Conservation (phyloP, 2,113 vertebrate species). For the Saguinus imperator region DNA sequence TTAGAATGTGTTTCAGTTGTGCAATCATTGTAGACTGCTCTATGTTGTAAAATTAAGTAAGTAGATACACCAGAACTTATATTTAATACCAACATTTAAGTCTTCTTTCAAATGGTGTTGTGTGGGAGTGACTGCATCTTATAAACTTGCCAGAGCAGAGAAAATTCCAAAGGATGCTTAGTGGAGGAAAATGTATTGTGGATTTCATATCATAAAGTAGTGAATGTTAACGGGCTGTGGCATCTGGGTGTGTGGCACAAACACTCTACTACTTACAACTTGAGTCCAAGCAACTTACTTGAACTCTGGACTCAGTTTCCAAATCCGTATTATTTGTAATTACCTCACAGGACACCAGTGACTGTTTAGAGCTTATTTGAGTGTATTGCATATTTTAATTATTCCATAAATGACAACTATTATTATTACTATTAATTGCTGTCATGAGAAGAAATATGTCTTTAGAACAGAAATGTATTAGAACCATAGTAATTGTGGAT, state of each 20-base stretch:
- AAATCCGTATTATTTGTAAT: neutral
- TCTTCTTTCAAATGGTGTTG: neutral
- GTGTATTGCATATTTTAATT: neutral
- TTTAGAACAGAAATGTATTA: slow-evolving; percentile 74
- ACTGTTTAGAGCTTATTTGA: neutral
- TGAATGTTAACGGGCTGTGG: neutral
- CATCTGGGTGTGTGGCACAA: neutral
- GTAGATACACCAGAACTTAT: slow-evolving; percentile 48
- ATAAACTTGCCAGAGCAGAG: slow-evolving; percentile 65
- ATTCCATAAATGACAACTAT: neutral
- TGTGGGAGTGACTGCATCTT: slow-evolving; percentile 54
- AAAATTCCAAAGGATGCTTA: slow-evolving; percentile 65
- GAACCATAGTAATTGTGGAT: slow-evolving; percentile 59
- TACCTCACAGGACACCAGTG: neutral
- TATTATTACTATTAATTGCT: neutral
- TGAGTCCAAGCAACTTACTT: neutral
- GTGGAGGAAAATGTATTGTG: slow-evolving; percentile 31
- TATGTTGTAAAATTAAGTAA: slow-evolving; percentile 8
- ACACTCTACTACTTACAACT: neutral
- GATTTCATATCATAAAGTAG: neutral
- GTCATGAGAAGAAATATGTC: neutral
- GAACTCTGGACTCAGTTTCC: neutral
- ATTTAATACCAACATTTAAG: slow-evolving; percentile 60
- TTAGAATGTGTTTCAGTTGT: slow-evolving; percentile 34
- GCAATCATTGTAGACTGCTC: slow-evolving; percentile 8